Base-by-base conservation (phyloP, 23 tunicate genomes). In the Trididemnum clinides region DNA sequence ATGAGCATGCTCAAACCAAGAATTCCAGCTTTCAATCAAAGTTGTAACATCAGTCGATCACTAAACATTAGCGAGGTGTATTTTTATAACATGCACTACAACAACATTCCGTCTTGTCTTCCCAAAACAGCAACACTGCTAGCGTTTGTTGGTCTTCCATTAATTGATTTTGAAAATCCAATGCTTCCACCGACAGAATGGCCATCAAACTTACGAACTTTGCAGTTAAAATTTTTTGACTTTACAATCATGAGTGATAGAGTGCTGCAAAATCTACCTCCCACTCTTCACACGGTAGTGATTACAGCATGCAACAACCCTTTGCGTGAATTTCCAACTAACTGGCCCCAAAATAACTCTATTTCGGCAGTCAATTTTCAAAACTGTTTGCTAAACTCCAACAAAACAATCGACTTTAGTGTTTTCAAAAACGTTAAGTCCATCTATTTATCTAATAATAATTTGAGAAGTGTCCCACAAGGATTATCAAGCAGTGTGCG, bases 41-140 rank as follows among this genome's bases (percentile, higher is more conserved):
- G 51, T 20, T 84, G 88, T 51, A 39, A 25, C 27, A 22, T 70
- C 19, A 35, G 78, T 10, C 36, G 35, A 2, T 37, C 78, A 26
- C 63, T 66, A 3, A 83, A 59, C 27, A 22, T 83, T 19, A 83
- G 35, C 4, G 6, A 15, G 1, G 25, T 83, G 27, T 39, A 69
- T 59, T 6, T 83, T 2, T 21, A 1, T 35, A 7, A 39, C 27
- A 12, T 83, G 7, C 23, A n/a, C 1, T 83, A 69, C 27, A 28
- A 23, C 6, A 15, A 83, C n/a, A 70, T 83, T 25, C 87, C 87
- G 25, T 19, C 35, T 21, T 83, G 87, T 70, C 25, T 63, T n/a
- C 87, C 87, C 6, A 20, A 10, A 12, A 29, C 79, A 10, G 39
- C 70, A 33, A 44, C 21, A 10, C 39, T 22, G 26, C 30, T 83